A percentile compares a stretch with the other conserved stretches of the same genome.
Conservation (phyloP, 2,113 vertebrate species). For the Saccopteryx leptura region DNA sequence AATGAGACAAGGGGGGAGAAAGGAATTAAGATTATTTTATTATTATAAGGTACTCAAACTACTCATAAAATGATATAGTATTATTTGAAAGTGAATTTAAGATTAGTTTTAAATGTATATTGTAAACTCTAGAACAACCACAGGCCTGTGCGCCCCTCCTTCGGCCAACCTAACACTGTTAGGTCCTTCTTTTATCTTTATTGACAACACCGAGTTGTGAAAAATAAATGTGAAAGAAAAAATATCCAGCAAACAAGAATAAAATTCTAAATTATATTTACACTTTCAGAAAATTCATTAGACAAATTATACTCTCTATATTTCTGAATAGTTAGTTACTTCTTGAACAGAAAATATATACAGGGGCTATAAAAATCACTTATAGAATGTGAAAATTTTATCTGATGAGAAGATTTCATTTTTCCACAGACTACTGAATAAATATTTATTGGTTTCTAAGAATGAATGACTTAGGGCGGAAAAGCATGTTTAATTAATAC, state of each 20-base stretch:
- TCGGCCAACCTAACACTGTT: not conserved
- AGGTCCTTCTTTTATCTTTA: not conserved
- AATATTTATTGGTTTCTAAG: constrained; percentile 65
- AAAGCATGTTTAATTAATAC: constrained; percentile 58
- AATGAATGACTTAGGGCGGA: constrained; percentile 44
- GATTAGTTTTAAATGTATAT: not conserved
- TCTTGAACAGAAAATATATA: constrained; percentile 18
- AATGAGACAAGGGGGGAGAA: not conserved
- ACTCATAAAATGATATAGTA: not conserved
- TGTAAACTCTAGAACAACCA: not conserved
- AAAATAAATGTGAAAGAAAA: constrained; percentile 21
- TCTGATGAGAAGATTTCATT: constrained; percentile 18
- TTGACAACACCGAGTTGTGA: not conserved
- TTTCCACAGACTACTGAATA: constrained; percentile 11
- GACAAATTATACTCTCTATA: not conserved
- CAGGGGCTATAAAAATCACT: not conserved
- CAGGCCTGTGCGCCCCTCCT: too few relatives aligned
- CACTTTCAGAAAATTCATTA: not conserved
- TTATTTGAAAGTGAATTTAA: not conserved
- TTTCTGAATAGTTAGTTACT: not conserved
- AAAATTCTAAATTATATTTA: constrained; percentile 10
- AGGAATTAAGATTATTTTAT: not conserved
- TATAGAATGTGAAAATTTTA: constrained; percentile 45
- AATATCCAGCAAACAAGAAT: not conserved
- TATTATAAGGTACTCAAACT: not conserved